Evolutionary conservation across 2,113 vertebrate genomes (phyloP).

Genomic region (Malurus cyaneus): DNA sequence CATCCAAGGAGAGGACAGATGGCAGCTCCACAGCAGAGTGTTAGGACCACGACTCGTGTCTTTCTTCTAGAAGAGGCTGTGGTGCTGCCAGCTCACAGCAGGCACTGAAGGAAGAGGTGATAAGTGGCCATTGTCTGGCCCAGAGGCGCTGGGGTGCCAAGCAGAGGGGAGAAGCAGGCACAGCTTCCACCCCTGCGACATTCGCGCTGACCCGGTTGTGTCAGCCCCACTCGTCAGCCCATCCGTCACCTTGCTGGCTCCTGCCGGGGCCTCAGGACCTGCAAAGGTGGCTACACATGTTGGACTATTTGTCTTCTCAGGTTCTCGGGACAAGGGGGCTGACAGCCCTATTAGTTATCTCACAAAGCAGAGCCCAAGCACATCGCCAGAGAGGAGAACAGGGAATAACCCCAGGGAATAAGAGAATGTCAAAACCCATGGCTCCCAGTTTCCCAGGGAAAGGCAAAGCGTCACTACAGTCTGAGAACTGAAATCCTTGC

Average conservation of each 20-base stretch:
- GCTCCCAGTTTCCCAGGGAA: background rate
- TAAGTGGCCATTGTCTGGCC: background rate
- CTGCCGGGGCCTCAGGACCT: slow-evolving; percentile 50
- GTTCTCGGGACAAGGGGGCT: slow-evolving; percentile 49
- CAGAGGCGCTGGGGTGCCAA: background rate
- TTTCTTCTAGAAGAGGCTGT: background rate
- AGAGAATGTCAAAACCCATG: background rate
- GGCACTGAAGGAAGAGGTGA: background rate
- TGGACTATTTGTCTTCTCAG: slow-evolving; percentile 69
- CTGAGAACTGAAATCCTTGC: background rate
- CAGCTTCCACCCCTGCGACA: background rate
- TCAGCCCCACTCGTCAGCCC: slow-evolving; percentile 44
- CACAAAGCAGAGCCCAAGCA: slow-evolving; percentile 45
- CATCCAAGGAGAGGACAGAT: slow-evolving; percentile 24
- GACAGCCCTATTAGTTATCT: slow-evolving; percentile 70
- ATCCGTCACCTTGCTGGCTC: slow-evolving; percentile 66
- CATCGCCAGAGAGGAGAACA: background rate
- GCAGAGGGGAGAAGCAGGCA: background rate
- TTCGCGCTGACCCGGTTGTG: slow-evolving; percentile 25
- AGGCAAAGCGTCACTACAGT: background rate
- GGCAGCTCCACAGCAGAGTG: background rate
- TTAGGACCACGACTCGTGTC: background rate
- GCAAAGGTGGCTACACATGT: slow-evolving; percentile 53
- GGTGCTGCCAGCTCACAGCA: background rate
- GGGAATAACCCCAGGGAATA: background rate